Percentiles rank a stretch among this genome's conserved stretches.
These are phyloP conservation scores for Tetragnatha montana DNA, from an alignment of 2,888 invertebrate genomes.

Conservation along the genomic window DNA sequence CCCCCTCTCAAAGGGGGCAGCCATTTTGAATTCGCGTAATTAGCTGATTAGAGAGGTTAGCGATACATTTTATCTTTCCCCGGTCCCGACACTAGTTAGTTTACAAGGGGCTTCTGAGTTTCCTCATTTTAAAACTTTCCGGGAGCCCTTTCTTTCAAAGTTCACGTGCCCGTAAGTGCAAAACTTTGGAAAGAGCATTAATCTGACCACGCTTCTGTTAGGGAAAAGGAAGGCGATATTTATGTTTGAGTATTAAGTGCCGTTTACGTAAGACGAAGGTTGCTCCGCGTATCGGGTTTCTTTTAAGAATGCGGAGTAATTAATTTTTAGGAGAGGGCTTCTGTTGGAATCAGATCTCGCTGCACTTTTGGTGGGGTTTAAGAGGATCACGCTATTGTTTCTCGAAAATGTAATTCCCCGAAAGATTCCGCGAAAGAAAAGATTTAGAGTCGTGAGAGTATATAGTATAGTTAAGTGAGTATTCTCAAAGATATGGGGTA, in stretches of 20 bases:
- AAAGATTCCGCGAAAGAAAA: too few species aligned
- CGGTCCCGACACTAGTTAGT: background rate
- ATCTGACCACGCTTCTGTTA: background rate
- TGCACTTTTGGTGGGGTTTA: too few species aligned
- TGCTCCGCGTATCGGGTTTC: background rate
- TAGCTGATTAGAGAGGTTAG: background rate
- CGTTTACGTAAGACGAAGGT: background rate
- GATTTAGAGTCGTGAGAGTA: too few species aligned
- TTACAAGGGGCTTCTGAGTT: background rate
- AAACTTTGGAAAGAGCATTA: background rate
- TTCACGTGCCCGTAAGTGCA: background rate
- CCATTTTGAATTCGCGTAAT: background rate
- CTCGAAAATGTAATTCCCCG: too few species aligned
- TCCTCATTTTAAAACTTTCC: background rate
- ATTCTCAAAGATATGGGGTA: too few species aligned
- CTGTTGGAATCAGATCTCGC: too few species aligned
- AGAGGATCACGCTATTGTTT: too few species aligned
- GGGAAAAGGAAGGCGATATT: background rate
- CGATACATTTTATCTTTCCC: background rate
- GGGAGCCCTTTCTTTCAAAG: background rate
- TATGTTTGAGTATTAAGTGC: background rate
- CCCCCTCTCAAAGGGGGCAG: background rate
- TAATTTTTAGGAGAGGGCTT: background rate
- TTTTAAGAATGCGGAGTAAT: background rate
- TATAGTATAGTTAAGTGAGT: too few species aligned